Evolutionary conservation across 2,888 invertebrate species (phyloP).

Genomic region (Sepiola atlantica): DNA sequence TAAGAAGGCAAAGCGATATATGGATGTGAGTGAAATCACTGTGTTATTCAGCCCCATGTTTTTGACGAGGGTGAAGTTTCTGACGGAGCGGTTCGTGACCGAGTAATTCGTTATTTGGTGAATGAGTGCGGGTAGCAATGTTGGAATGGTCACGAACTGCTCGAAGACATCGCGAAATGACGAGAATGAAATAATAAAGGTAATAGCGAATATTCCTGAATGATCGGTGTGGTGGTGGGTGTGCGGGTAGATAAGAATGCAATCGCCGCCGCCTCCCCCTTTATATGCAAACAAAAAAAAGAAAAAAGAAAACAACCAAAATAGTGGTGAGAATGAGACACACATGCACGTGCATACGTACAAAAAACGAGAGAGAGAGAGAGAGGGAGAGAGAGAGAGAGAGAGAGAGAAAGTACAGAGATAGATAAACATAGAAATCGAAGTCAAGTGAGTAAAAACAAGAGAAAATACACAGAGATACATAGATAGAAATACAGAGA

Average conservation of each 20-base stretch:
- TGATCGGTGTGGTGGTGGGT: background rate
- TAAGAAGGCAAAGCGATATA: background rate
- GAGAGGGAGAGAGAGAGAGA: no score
- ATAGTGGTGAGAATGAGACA: no score
- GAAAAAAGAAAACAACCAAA: background rate
- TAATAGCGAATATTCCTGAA: background rate
- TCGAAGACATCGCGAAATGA: background rate
- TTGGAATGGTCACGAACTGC: conserved; percentile 23
- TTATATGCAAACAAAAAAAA: background rate
- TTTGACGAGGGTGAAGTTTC: background rate
- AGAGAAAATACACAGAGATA: no score
- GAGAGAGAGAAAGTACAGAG: no score
- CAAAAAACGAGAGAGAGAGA: no score
- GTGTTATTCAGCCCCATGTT: background rate
- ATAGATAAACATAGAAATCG: no score
- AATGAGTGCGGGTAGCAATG: background rate
- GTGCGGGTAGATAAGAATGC: background rate
- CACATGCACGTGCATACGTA: no score
- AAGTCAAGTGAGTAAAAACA: no score
- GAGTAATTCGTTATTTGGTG: background rate
- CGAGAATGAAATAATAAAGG: background rate
- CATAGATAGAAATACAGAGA: no score
- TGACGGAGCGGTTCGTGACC: conserved; percentile 7
- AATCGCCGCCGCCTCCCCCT: background rate
- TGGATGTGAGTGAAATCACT: background rate